These are phyloP conservation scores for Mellilla xanthometata DNA, from an alignment of 2,888 invertebrate species.

Conservation along the genomic window DNA sequence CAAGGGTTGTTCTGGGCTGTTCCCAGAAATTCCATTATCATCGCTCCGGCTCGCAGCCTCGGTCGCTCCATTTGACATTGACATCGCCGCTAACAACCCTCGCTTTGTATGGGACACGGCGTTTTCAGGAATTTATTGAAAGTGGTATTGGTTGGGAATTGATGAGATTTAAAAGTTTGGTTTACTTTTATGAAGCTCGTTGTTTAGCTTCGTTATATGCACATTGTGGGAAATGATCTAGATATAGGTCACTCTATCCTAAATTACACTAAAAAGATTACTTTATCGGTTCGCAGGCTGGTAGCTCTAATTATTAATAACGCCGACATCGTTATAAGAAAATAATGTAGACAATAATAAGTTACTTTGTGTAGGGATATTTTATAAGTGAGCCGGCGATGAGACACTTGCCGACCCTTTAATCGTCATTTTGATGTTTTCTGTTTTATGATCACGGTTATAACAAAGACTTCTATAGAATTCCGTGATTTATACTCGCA, in stretches of 20 bases:
- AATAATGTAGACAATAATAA: too few relatives aligned
- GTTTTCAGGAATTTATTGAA: conserved; percentile 47
- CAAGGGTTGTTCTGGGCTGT: conserved; percentile 80
- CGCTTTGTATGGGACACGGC: conserved; percentile 38
- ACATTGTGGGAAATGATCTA: too few relatives aligned
- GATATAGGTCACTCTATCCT: too few relatives aligned
- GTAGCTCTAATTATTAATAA: too few relatives aligned
- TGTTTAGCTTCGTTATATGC: too few relatives aligned
- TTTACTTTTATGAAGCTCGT: not conserved
- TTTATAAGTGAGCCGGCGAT: conserved; percentile 37
- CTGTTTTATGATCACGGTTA: conserved; percentile 50
- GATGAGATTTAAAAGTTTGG: conserved; percentile 15
- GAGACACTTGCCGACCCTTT: conserved; percentile 45
- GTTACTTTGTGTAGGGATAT: too few relatives aligned
- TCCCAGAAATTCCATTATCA: conserved; percentile 79
- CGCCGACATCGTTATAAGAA: too few relatives aligned
- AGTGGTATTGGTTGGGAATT: conserved; percentile 26
- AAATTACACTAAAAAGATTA: too few relatives aligned
- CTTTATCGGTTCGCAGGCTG: too few relatives aligned
- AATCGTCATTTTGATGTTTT: conserved; percentile 54
- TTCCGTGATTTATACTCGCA: conserved; percentile 47
- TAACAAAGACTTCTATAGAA: conserved; percentile 47
- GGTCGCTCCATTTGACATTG: conserved; percentile 64
- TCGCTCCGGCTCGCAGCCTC: conserved; percentile 44
- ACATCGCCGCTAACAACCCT: conserved; percentile 53